Percentiles rank a stretch among this genome's conserved stretches.
phyloP scores from a whole-genome alignment of 2,113 vertebrate species.

The Mesembrinibis cayennensis region DNA sequence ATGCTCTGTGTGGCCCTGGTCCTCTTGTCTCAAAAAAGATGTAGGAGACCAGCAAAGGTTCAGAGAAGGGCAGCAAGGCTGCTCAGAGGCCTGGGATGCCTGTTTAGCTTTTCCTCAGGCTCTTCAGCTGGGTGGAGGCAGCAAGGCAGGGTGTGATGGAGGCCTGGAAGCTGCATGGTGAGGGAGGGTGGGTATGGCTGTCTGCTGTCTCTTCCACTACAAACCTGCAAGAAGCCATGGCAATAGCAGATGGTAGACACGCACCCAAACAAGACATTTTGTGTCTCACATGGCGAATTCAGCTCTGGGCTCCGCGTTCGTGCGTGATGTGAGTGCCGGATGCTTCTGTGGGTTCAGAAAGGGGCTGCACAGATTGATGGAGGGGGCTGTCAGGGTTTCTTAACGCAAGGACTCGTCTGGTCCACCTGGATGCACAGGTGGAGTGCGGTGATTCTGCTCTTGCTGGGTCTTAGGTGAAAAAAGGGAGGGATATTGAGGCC shows the following conservation, averaged over 20 bases:
- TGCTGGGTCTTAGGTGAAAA: not conserved
- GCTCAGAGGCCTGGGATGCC: not conserved
- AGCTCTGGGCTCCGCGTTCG: rapidly evolving
- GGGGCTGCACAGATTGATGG: not conserved
- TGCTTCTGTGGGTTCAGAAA: not conserved
- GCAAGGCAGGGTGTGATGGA: not conserved
- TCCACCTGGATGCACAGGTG: not conserved
- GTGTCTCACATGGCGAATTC: not conserved
- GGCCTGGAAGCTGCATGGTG: not conserved
- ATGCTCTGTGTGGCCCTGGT: not conserved
- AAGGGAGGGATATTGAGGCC: not conserved
- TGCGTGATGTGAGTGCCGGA: not conserved
- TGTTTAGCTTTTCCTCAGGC: not conserved
- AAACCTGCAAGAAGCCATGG: not conserved
- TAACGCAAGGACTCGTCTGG: not conserved
- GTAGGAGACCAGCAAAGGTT: not conserved
- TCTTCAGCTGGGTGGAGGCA: not conserved
- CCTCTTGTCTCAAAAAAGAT: not conserved
- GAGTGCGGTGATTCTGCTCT: not conserved
- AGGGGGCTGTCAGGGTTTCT: not conserved
- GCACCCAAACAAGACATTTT: not conserved
- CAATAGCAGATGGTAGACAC: not conserved
- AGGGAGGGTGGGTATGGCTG: not conserved
- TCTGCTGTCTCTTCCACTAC: not conserved
- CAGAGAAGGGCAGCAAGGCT: not conserved